Conservation (phyloP, 1,140 invertebrate genomes). For the Drosophila aff. region DNA sequence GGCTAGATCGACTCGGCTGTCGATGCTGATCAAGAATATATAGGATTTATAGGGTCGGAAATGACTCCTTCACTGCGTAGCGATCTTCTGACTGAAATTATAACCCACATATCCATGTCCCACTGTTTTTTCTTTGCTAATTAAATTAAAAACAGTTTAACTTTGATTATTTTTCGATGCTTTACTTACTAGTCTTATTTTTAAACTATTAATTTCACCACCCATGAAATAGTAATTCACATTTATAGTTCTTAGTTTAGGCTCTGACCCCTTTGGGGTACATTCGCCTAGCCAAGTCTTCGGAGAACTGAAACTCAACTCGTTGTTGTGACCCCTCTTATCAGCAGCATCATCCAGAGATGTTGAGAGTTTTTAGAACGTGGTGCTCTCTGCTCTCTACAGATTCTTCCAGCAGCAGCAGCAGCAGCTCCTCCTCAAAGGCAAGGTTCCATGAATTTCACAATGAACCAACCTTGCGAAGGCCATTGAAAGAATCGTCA, state of each 20-base stretch:
- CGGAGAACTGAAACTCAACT: not conserved
- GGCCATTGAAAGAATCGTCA: slow-evolving; percentile 24
- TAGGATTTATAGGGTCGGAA: not conserved
- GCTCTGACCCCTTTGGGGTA: not conserved
- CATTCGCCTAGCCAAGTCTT: not conserved
- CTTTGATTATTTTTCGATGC: not conserved
- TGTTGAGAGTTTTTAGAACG: not conserved
- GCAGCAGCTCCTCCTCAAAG: not conserved
- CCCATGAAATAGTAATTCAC: not conserved
- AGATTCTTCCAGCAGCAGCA: slow-evolving; percentile 29
- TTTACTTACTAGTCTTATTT: not conserved
- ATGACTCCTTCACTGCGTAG: not conserved
- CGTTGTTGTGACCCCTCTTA: not conserved
- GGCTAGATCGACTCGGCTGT: not conserved
- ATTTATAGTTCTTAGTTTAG: not conserved
- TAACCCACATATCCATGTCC: not conserved
- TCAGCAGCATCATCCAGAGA: not conserved
- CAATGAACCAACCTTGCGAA: slow-evolving; percentile 34
- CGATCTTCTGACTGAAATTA: not conserved
- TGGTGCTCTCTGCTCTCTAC: slow-evolving; percentile 5
- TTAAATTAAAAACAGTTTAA: not conserved
- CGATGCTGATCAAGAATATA: not conserved
- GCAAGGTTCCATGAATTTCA: slow-evolving; percentile 34
- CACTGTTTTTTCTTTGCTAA: not conserved
- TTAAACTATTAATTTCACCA: slow-evolving; percentile 20